Evolutionary conservation across 2,888 invertebrate genomes (phyloP), one percentile per base, ranked within the genome.

Genomic region (Marasmarcha lunaedactyla): DNA sequence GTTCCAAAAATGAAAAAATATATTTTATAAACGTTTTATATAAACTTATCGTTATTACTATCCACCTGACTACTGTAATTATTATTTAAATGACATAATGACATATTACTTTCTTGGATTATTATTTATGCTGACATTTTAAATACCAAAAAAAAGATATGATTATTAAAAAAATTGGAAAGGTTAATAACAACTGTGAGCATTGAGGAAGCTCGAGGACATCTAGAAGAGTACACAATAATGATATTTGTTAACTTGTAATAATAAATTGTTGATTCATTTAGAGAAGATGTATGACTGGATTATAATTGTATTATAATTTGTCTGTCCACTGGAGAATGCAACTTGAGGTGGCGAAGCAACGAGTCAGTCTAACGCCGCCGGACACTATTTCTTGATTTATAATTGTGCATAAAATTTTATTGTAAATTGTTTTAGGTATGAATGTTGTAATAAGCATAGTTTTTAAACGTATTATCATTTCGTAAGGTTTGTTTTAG

Each of bases 341-440:
- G 58, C 55, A n/a, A n/a, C n/a, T n/a, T n/a, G n/a, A 45, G 44
- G 47, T 41, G 47, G 47, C 42, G n/a, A n/a, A 30, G 4, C 11
- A 30, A 11, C 4, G 30, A 9, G 30, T 30, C 30, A 11, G n/a
- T 20, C 20, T 20, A 3, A 20, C 20, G 20, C 7, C 30, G 6
- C n/a, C 10, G n/a, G 6, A 30, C 30, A n/a, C 10, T 30, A 30
- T 30, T 30, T 30, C 30, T 30, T 43, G 37, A 42, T 37, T n/a
- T 39, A 37, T 33, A n/a, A 42, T 43, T 43, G 38, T 41, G 39
- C 36, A 34, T 14, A 36, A 63, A 62, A 63, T 59, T 51, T 60
- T 63, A 67, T 68, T 77, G 77, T 76, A 79, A 74, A 74, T 74
- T 78, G 67, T 72, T 78, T 73, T 72, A 77, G 64, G 62, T 63